Evolutionary conservation across 64 coral and sea anemone species (phyloP), one percentile per base, ranked within the genome.

Genomic region (Trachythela sp.): DNA sequence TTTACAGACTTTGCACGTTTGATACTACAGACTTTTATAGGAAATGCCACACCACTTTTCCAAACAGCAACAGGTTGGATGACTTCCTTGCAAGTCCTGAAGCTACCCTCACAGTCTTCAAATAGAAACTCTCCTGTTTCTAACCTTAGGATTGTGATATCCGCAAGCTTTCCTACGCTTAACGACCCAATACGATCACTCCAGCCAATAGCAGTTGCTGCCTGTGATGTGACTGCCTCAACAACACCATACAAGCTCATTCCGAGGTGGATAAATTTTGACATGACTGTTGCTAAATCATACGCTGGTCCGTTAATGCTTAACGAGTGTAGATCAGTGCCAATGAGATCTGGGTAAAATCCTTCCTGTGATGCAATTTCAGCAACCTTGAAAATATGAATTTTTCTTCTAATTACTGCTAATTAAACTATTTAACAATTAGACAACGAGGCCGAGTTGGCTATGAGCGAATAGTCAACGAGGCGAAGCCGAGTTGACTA

Each of bases 301-400:
- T 97, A 97, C 0, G 92, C 92, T 0, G 95, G 92, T 18, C 95
- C 92, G 22, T 91, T 49, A 27, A 71, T 20, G n/a, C 76, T 89
- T 38, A 86, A 40, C 0, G 59, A 86, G 77, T 97, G 95, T 34
- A 97, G 72, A 91, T 97, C 95, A n/a, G 92, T 84, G 77, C 95
- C 94, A 29, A 97, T 97, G 13, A 94, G 87, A 87, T 97, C 92
- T 27, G 95, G 95, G 90, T 92, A 97, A 87, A 97, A 97, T 8
- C 87, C 40, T 86, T 97, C 89, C 37, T 72, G 40, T 24, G 92
- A 90, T 92, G 92, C 94, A n/a, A 90, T 91, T 48, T 97, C 95
- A 27, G 95, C 92, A 15, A 45, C 42, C 42, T 45, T 45, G 11
- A 45, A 45, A 45, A 45, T 11, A 45, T 45, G 11, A 45, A 6